Percentiles rank a stretch among this genome's conserved stretches.
Evolutionary conservation across 2,113 vertebrate species (phyloP).

Genomic region (Meriones unguiculatus): DNA sequence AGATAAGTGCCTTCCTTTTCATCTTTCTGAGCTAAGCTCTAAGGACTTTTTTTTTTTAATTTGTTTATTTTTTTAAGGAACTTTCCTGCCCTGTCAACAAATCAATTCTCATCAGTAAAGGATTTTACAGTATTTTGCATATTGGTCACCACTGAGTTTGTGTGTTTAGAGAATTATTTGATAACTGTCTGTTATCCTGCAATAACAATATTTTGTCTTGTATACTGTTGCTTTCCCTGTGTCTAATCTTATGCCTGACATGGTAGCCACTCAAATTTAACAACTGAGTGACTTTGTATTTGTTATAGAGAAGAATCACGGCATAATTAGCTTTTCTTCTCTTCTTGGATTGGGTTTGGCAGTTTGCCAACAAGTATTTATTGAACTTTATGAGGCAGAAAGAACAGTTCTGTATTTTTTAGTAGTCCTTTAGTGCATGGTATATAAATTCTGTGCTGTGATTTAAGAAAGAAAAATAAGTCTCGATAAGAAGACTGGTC

Average conservation of each 20-base stretch:
- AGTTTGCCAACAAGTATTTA: conserved; percentile 56
- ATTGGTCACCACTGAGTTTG: background rate
- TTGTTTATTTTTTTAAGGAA: background rate
- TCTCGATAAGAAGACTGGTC: conserved; percentile 49
- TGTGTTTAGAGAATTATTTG: background rate
- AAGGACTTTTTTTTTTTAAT: background rate
- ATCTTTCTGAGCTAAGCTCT: conserved; percentile 7
- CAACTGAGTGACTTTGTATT: conserved; percentile 16
- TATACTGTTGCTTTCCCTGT: background rate
- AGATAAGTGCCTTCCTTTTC: background rate
- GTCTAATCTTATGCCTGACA: background rate
- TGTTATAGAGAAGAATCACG: conserved; percentile 37
- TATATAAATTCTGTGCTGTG: conserved; percentile 44
- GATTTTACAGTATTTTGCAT: conserved; percentile 13
- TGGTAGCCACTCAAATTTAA: background rate
- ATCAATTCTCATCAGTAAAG: background rate
- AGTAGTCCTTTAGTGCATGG: rapidly evolving
- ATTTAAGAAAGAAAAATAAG: conserved; percentile 73
- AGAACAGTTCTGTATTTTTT: background rate
- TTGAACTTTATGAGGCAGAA: conserved; percentile 16
- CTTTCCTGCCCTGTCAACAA: background rate
- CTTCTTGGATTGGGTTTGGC: conserved; percentile 22
- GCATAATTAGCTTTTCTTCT: conserved; percentile 46
- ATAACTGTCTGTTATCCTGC: background rate
- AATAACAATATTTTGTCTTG: background rate